A percentile compares a stretch with the other conserved stretches of the same genome.
These are phyloP conservation scores for Caretta caretta DNA, from an alignment of 2,113 vertebrate genomes.

Conservation along the genomic window DNA sequence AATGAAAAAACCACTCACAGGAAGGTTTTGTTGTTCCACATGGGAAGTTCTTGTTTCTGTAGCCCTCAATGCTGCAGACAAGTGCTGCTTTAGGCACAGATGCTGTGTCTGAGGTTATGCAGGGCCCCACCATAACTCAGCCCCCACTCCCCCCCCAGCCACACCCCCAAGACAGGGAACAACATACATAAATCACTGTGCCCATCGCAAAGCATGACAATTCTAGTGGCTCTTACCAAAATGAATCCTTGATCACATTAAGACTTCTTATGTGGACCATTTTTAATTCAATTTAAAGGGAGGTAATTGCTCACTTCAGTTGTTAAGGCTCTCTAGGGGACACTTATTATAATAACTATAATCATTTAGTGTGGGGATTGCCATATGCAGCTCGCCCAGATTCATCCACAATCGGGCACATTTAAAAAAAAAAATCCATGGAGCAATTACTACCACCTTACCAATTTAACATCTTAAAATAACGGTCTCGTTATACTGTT, in stretches of 20 bases:
- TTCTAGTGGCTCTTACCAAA: slow-evolving; percentile 15
- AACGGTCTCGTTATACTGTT: neutral
- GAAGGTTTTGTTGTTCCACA: neutral
- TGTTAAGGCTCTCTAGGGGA: slow-evolving; percentile 61
- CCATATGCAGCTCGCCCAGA: slow-evolving; percentile 41
- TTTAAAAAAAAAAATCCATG: slow-evolving; percentile 39
- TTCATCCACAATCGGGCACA: slow-evolving; percentile 32
- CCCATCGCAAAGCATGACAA: neutral
- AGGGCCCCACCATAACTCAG: neutral
- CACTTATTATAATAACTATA: slow-evolving; percentile 35
- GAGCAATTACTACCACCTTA: neutral
- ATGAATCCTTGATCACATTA: slow-evolving; percentile 37
- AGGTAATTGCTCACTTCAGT: slow-evolving; percentile 68
- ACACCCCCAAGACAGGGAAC: rapidly evolving
- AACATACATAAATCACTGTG: neutral
- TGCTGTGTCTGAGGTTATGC: neutral
- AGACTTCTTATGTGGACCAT: slow-evolving; percentile 56
- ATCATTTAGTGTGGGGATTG: slow-evolving; percentile 47
- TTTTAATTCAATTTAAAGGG: slow-evolving; percentile 71
- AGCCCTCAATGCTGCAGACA: neutral
- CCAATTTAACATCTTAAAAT: neutral
- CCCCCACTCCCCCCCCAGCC: neutral
- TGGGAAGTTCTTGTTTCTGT: neutral
- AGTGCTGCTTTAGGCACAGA: neutral
- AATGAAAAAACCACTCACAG: neutral